Evolutionary conservation across 2,888 invertebrate species (phyloP).

Genomic region (Sesia bembeciformis): DNA sequence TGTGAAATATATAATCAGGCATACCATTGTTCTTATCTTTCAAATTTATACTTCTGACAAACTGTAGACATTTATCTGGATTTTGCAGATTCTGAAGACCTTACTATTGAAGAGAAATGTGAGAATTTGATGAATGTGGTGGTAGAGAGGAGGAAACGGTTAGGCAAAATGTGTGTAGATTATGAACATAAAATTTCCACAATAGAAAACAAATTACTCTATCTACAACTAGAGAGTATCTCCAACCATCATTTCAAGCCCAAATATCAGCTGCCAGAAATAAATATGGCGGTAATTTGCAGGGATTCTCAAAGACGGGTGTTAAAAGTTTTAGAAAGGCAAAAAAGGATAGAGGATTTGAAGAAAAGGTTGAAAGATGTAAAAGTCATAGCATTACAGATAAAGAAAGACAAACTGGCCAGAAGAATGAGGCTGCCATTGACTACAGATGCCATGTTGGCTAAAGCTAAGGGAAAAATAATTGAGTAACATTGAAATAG

Average conservation of each 20-base stretch:
- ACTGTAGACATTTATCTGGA: background rate
- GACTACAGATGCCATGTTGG: constrained; percentile 33
- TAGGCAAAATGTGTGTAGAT: constrained; percentile 47
- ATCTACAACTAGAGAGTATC: constrained; percentile 41
- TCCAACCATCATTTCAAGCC: constrained; percentile 39
- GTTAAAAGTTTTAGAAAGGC: constrained; percentile 27
- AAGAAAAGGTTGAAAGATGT: constrained; percentile 32
- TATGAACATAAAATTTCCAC: constrained; percentile 44
- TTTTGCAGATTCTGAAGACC: constrained; percentile 30
- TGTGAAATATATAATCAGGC: too few relatives aligned
- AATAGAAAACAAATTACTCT: constrained; percentile 47
- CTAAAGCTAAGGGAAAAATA: constrained; percentile 27
- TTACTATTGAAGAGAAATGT: constrained; percentile 37
- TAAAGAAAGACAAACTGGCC: constrained; percentile 35
- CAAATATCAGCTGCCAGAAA: constrained; percentile 25
- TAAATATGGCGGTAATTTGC: constrained; percentile 20
- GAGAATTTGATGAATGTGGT: constrained; percentile 58
- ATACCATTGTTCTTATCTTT: too few relatives aligned
- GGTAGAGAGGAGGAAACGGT: constrained; percentile 59
- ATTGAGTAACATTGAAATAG: too few relatives aligned
- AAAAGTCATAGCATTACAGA: constrained; percentile 35
- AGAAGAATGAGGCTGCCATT: constrained; percentile 34
- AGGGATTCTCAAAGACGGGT: constrained; percentile 40
- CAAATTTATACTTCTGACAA: too few relatives aligned
- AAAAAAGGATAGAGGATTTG: constrained; percentile 29